These are phyloP conservation scores for Cyprinella venusta DNA, from an alignment of 2,797 vertebrate species.

Conservation along the genomic window DNA sequence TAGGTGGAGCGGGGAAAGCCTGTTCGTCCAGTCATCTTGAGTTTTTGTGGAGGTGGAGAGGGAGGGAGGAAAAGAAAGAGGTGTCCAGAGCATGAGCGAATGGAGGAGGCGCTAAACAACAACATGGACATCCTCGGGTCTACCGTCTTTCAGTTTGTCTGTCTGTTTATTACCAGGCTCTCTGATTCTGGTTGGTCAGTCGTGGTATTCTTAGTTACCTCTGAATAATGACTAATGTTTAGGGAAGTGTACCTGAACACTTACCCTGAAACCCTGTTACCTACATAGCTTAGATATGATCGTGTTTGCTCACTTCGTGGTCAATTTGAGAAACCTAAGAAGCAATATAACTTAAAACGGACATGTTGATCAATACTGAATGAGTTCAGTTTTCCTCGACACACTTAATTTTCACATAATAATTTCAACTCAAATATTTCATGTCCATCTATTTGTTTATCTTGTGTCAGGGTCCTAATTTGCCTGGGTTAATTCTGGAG, in stretches of 20 bases:
- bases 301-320: background rate
- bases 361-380: background rate
- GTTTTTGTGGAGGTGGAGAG: slow-evolving; percentile 60
- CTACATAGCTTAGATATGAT: background rate
- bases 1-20: slow-evolving; percentile 65
- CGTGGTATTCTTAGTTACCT: background rate
- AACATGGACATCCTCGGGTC: slow-evolving; percentile 59
- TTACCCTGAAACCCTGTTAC: background rate
- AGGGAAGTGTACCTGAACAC: background rate
- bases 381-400: slow-evolving; percentile 7
- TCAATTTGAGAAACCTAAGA: background rate
- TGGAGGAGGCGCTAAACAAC: slow-evolving; percentile 59
- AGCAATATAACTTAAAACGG: background rate
- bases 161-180: slow-evolving; percentile 29
- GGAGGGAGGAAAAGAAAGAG: slow-evolving; percentile 49
- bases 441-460: background rate
- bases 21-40: slow-evolving; percentile 62
- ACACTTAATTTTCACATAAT: background rate
- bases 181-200: slow-evolving; percentile 5
- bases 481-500: background rate
- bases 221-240: background rate
- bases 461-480: background rate
- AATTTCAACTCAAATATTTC: background rate
- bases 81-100: slow-evolving; percentile 60
- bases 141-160: slow-evolving; percentile 47